Conservation (phyloP, 2,113 vertebrate genomes). For the Beaufortia kweichowensis region DNA sequence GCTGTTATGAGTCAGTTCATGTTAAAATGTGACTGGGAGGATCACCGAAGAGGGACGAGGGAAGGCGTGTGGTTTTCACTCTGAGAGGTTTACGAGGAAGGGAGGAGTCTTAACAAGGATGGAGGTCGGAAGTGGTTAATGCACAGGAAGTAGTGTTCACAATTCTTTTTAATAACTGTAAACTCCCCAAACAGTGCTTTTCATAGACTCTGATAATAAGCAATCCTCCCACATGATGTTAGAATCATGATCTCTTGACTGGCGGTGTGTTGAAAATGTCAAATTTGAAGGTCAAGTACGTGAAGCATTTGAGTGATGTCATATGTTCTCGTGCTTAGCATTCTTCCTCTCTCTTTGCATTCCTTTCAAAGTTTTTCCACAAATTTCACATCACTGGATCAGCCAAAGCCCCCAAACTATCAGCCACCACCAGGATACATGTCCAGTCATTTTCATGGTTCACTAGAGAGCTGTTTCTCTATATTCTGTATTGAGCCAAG, state of each 20-base stretch:
- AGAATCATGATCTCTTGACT: neutral
- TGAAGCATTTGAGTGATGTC: conserved; percentile 4
- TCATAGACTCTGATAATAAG: neutral
- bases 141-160: conserved; percentile 41
- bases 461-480: conserved; percentile 1
- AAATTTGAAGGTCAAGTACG: neutral
- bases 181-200: neutral
- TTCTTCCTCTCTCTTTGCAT: neutral
- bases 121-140: conserved; percentile 47
- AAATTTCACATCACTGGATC: neutral
- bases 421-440: neutral
- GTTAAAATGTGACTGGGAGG: conserved; percentile 36
- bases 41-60: neutral
- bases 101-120: neutral
- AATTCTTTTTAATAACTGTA: neutral
- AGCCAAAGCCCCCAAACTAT: neutral
- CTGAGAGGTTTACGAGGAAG: neutral
- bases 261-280: neutral
- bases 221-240: neutral
- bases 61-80: neutral
- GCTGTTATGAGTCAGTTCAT: conserved; percentile 41
- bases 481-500: conserved; percentile 4
- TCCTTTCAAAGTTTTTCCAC: neutral
- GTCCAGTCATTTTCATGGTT: neutral
- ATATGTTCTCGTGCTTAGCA: neutral